Evolutionary conservation across 2,113 vertebrate genomes (phyloP).

Genomic region (Jaculus jaculus): DNA sequence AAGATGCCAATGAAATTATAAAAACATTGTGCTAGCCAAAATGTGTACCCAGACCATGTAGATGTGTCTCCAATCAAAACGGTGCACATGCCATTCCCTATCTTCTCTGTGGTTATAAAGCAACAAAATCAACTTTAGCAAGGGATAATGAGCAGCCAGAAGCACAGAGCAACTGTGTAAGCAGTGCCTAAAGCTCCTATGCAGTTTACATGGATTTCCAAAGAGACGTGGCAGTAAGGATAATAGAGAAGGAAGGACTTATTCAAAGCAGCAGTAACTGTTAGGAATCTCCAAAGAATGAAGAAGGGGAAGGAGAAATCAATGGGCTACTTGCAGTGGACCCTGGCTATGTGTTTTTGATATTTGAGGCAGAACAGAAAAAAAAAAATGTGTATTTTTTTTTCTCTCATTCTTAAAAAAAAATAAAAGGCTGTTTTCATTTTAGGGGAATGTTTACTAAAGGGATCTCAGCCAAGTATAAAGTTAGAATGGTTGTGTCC

Average conservation of each 20-base stretch:
- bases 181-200: background rate
- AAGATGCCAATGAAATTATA: conserved; percentile 29
- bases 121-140: conserved; percentile 20
- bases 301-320: conserved; percentile 21
- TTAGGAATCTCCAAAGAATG: conserved; percentile 41
- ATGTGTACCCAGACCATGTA: background rate
- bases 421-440: conserved; percentile 68
- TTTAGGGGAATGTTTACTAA: conserved; percentile 75
- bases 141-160: conserved; percentile 23
- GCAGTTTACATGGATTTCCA: conserved; percentile 53
- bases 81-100: background rate
- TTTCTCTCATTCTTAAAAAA: conserved; percentile 65
- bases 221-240: conserved; percentile 24
- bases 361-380: conserved; percentile 66
- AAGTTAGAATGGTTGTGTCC: conserved; percentile 59
- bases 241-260: conserved; percentile 15
- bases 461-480: conserved; percentile 58
- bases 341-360: conserved; percentile 47
- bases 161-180: conserved; percentile 1
- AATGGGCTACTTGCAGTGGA: conserved; percentile 62
- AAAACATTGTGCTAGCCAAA: conserved; percentile 44
- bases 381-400: conserved; percentile 59
- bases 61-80: background rate
- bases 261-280: background rate
- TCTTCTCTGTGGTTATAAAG: background rate